A percentile compares a stretch with the other conserved stretches of the same genome.
Conservation (phyloP, 2,888 invertebrate genomes). For the Orchesella flavescens region DNA sequence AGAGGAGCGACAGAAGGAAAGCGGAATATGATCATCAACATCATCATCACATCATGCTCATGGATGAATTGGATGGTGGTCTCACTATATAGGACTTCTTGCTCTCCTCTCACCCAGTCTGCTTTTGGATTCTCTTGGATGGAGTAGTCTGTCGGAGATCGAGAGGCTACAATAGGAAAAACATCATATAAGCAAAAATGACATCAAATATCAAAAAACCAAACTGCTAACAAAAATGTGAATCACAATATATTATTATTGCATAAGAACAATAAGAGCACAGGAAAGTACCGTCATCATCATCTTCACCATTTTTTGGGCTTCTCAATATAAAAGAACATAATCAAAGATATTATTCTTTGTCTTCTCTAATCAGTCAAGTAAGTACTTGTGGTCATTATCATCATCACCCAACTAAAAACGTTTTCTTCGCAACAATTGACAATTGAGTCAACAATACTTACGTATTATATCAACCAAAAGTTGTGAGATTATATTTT, state of each 20-base stretch:
- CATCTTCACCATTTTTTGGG: slow-evolving; percentile 17
- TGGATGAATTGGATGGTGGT: neutral
- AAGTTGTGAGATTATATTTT: too few relatives aligned
- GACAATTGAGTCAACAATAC: neutral
- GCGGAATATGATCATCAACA: neutral
- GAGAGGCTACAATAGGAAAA: neutral
- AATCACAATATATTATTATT: slow-evolving; percentile 2
- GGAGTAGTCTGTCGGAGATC: neutral
- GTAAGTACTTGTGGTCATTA: neutral
- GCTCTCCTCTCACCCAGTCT: slow-evolving; percentile 41
- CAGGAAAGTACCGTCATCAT: neutral
- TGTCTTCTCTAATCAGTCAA: neutral
- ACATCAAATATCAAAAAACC: neutral
- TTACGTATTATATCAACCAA: neutral
- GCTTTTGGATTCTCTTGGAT: slow-evolving; percentile 44
- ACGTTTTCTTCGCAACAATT: neutral
- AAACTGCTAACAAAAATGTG: neutral
- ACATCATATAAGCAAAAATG: neutral
- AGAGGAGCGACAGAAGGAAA: slow-evolving; percentile 19
- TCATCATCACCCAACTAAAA: neutral
- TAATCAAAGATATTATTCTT: neutral
- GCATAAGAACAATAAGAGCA: too few relatives aligned
- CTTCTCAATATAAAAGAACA: neutral
- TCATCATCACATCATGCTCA: neutral
- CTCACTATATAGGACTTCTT: slow-evolving; percentile 49